Percentiles rank a stretch among this genome's conserved stretches.
These are phyloP conservation scores for Nanger granti DNA, from an alignment of 2,113 vertebrate genomes.

Conservation along the genomic window DNA sequence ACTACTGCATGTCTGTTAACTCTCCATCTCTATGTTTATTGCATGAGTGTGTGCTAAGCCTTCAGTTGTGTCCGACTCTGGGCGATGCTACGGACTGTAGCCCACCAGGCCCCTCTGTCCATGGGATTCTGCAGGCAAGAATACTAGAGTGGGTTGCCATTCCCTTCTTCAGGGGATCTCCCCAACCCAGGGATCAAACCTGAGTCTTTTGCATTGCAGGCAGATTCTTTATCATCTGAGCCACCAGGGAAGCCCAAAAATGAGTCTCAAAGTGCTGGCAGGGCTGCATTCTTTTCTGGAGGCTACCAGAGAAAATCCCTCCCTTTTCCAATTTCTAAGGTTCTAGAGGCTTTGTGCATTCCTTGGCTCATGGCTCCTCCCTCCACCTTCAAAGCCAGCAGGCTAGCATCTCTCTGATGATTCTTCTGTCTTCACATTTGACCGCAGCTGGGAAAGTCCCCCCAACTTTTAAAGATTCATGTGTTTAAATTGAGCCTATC, in stretches of 20 bases:
- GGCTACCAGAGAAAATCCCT: rapidly evolving
- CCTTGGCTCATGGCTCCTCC: background rate
- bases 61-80: background rate
- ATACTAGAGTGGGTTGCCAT: background rate
- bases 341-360: background rate
- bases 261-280: background rate
- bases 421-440: background rate
- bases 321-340: background rate
- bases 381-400: background rate
- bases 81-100: background rate
- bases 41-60: rapidly evolving
- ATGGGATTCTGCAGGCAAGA: background rate
- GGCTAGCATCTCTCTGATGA: background rate
- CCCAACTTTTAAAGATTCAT: background rate
- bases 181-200: background rate
- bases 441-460: background rate
- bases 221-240: background rate
- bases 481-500: background rate
- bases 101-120: background rate
- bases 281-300: background rate
- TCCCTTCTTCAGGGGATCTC: background rate
- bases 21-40: background rate
- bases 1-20: too few species aligned
- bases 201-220: background rate
- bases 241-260: background rate